Percentiles rank a stretch among this genome's conserved stretches.
phyloP scores from a whole-genome alignment of 1,140 invertebrate species.

The Delia radicum region DNA sequence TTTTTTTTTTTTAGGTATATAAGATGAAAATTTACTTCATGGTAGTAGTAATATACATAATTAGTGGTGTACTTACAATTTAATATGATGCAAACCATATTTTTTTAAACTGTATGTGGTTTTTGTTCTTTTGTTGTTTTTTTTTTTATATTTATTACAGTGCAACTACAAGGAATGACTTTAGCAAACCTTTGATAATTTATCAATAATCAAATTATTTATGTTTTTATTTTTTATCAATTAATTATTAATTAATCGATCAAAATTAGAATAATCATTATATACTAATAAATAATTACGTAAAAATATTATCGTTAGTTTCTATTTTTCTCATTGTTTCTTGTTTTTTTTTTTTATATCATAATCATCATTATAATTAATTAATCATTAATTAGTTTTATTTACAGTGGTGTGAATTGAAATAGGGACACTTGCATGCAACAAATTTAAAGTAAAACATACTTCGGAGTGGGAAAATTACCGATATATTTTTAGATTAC shows the following conservation, averaged over 20 bases:
- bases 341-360: conserved; percentile 30
- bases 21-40: conserved; percentile 41
- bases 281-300: conserved; percentile 52
- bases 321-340: conserved; percentile 31
- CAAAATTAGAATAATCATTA: conserved; percentile 37
- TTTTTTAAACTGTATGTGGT: conserved; percentile 28
- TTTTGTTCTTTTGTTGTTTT: background rate
- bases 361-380: conserved; percentile 1
- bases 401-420: no score
- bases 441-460: no score
- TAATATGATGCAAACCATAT: conserved; percentile 46
- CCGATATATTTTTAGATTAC: no score
- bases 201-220: conserved; percentile 46
- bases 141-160: conserved; percentile 40
- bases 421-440: no score
- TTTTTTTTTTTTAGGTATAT: conserved; percentile 19
- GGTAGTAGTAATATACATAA: conserved; percentile 35
- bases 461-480: no score
- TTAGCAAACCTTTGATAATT: conserved; percentile 43
- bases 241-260: conserved; percentile 31
- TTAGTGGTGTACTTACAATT: conserved; percentile 42
- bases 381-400: background rate
- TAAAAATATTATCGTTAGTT: conserved; percentile 43
- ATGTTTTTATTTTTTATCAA: conserved; percentile 21
- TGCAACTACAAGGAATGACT: conserved; percentile 54